Evolutionary conservation across 1,140 invertebrate species (phyloP).

Genomic region (Monochamus saltuarius): DNA sequence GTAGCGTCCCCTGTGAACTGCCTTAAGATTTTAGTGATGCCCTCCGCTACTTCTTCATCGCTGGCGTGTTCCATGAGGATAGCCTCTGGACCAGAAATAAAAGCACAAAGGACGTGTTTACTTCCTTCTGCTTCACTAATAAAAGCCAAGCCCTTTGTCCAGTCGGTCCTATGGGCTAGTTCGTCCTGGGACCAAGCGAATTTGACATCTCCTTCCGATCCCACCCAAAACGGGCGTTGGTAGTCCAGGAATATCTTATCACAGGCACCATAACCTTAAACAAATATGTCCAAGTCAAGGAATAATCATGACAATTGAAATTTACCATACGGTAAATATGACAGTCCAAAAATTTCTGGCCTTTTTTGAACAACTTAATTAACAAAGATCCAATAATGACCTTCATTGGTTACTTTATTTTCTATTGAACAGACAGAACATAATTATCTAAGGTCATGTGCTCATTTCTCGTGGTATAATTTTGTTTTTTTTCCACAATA

Average conservation of each 20-base stretch:
- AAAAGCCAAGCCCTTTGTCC: conserved; percentile 17
- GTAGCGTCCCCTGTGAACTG: conserved; percentile 68
- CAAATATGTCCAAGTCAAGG: background rate
- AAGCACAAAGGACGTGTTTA: conserved; percentile 66
- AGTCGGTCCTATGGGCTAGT: conserved; percentile 49
- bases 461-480: no score
- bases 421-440: no score
- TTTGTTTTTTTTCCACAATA: no score
- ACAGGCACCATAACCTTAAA: conserved; percentile 69
- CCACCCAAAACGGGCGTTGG: conserved; percentile 72
- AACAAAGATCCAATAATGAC: background rate
- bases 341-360: no score
- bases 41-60: conserved; percentile 69
- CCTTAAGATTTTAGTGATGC: conserved; percentile 57
- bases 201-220: conserved; percentile 58
- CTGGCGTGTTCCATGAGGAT: conserved; percentile 73
- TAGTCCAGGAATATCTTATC: conserved; percentile 85
- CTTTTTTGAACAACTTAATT: no score
- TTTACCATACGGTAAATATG: no score
- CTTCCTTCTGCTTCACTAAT: conserved; percentile 69
- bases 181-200: conserved; percentile 65
- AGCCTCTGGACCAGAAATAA: conserved; percentile 70
- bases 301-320: no score
- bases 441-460: no score
- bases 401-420: no score